A percentile compares a stretch with the other conserved stretches of the same genome.
These are phyloP conservation scores for Tenthredo scrophulariae DNA, from an alignment of 2,888 invertebrate species.

Conservation along the genomic window DNA sequence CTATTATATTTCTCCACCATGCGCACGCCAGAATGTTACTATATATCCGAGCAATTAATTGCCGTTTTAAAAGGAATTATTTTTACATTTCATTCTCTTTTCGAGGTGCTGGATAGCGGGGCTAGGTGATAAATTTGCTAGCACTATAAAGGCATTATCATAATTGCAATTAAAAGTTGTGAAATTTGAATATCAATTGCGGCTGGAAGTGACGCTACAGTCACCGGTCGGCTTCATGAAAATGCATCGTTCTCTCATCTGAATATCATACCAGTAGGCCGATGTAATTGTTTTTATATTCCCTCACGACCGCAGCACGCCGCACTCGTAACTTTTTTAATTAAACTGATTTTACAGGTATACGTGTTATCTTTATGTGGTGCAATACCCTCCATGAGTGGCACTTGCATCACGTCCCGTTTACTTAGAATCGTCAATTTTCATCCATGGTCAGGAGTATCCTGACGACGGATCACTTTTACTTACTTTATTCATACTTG, in stretches of 20 bases:
- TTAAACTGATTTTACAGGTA: slow-evolving; percentile 5
- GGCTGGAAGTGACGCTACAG: slow-evolving; percentile 60
- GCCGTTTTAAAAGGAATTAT: slow-evolving; percentile 38
- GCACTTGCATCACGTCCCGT: background rate
- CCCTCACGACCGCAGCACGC: slow-evolving; percentile 35
- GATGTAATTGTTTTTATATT: slow-evolving; percentile 65
- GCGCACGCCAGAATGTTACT: slow-evolving; percentile 17
- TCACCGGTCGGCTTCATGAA: slow-evolving; percentile 62
- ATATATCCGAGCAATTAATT: slow-evolving; percentile 43
- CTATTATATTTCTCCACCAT: slow-evolving; percentile 33
- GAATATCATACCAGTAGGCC: slow-evolving; percentile 62
- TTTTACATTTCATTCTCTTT: slow-evolving; percentile 50
- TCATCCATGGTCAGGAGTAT: background rate
- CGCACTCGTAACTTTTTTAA: slow-evolving; percentile 13
- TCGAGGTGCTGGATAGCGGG: slow-evolving; percentile 12
- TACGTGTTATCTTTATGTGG: background rate
- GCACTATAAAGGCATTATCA: slow-evolving; percentile 64
- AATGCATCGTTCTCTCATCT: slow-evolving; percentile 64
- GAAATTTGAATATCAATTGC: slow-evolving; percentile 67
- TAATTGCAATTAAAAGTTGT: slow-evolving; percentile 68
- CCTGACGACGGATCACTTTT: background rate
- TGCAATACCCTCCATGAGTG: background rate
- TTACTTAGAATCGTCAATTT: background rate
- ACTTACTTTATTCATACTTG: background rate
- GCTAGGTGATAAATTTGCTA: slow-evolving; percentile 60